Evolutionary conservation across 2,797 vertebrate genomes (phyloP), one percentile per base, ranked within the genome.

Genomic region (Gambelia wislizenii): DNA sequence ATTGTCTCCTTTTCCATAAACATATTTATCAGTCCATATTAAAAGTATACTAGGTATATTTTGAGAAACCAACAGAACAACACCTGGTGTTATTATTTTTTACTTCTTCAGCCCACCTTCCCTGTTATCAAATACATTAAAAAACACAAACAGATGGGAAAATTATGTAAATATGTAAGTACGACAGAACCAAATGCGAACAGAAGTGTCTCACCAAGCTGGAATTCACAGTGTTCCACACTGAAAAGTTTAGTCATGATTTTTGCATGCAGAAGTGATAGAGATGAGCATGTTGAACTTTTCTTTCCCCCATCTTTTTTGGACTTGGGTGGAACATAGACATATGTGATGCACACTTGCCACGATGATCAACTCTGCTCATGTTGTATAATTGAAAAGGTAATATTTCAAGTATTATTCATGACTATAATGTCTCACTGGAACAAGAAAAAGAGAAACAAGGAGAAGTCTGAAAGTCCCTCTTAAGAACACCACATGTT

Each of bases 171-270:
- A 69, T 91, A 86, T n/a, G 70, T 30, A 76, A 89, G 54, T 92
- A 18, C 75, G 83, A 1, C 42, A 79, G 85, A 90, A 94, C 87
- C 79, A 91, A 90, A 92, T 18, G 22, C 47, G n/a, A 88, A 59
- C 78, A 87, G 69, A 76, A 87, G 54, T 77, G 47, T 78, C 42
- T 84, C 77, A 90, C 84, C 30, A 91, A 96, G 90, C 91, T 94
- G 87, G 87, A 95, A 95, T 93, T 94, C 83, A 86, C 93, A 91
- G 44, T 90, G 75, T 78, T 93, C 76, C 88, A 91, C 91, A 86
- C 75, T 91, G 87, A 91, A 64, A 85, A 82, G 93, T 89, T 74
- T 92, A 89, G 59, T 79, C 87, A 88, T 80, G 83, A 89, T 56
- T 39, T 30, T 8, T 93, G 83, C 33, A 0, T 56, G 54, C 33